phyloP scores from a whole-genome alignment of 2,797 vertebrate species.

The Lemur catta region DNA sequence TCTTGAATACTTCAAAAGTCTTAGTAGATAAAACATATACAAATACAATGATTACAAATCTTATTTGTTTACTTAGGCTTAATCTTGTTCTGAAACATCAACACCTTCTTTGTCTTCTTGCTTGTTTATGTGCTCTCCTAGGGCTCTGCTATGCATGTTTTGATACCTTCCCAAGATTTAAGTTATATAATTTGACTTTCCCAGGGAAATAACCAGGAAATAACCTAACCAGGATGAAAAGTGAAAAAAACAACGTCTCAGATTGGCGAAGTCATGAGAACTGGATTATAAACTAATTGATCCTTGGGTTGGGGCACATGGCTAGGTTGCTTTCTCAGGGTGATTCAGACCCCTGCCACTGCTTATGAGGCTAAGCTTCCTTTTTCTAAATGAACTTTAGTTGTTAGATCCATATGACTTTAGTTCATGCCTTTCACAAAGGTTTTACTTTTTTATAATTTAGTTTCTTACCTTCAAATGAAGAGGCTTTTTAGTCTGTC shows the following conservation, averaged over 20 bases:
- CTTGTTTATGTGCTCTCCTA: not conserved
- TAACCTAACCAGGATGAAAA: not conserved
- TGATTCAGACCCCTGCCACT: not conserved
- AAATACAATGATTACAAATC: not conserved
- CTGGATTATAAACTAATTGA: not conserved
- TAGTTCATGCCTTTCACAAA: not conserved
- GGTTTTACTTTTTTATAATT: not conserved
- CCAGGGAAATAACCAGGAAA: not conserved
- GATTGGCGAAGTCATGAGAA: not conserved
- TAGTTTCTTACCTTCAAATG: not conserved
- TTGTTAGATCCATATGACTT: not conserved
- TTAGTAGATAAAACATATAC: not conserved
- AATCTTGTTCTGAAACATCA: not conserved
- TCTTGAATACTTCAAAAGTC: slow-evolving; percentile 1
- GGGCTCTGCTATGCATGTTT: not conserved
- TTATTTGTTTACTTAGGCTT: not conserved
- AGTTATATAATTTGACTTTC: not conserved
- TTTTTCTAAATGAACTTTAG: not conserved
- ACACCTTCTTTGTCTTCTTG: not conserved
- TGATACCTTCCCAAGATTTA: slow-evolving; percentile 1
- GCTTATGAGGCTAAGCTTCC: not conserved
- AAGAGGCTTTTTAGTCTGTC: not conserved
- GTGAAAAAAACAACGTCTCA: not conserved
- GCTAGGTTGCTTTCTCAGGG: not conserved
- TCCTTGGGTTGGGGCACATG: not conserved